Base-by-base conservation (phyloP, 2,888 invertebrate genomes). In the Meteorus colon region DNA sequence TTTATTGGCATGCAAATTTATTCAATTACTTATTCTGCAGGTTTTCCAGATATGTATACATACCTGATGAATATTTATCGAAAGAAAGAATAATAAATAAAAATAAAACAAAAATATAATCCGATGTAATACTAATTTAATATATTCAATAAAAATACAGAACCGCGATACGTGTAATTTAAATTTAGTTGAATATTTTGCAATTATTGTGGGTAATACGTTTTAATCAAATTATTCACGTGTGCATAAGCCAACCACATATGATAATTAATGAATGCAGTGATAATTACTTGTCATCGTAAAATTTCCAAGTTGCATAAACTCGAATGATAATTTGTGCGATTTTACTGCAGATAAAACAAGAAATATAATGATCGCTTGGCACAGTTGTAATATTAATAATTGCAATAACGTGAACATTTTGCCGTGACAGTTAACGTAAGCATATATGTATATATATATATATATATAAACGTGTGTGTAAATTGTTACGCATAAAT, bases 331-430 rank as follows among this genome's bases (percentile, higher is more conserved):
- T 19, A n/a, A 55, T 55, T 19, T n/a, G 19, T 55, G n/a, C n/a
- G 24, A 55, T 55, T 55, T 19, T 4, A 19, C 4, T 24, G 19
- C 8, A 8, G 8, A 19, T 8, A 55, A 19, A 55, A 55, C n/a
- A 19, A 19, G n/a, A 55, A 55, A 55, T n/a, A 48, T 2, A 48
- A 48, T 48, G 48, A 48, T 16, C 14, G n/a, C 14, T 68, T 31
- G 41, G 45, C 41, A 51, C 68, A 45, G 31, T 51, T 51, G n/a
- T 14, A 55, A 68, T 68, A 45, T 41, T 41, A 41, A 41, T 41
- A 41, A 68, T 51, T 51, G n/a, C 27, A 68, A 68, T 68, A 45
- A 51, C 34, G 31, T 34, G 55, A 69, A n/a, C 69, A 51, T 34
- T 69, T 69, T 34, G 19, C 14, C 16, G 34, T 37, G 31, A 55